Base-by-base conservation (phyloP, 2,888 invertebrate species). In the Lysandra bellargus region DNA sequence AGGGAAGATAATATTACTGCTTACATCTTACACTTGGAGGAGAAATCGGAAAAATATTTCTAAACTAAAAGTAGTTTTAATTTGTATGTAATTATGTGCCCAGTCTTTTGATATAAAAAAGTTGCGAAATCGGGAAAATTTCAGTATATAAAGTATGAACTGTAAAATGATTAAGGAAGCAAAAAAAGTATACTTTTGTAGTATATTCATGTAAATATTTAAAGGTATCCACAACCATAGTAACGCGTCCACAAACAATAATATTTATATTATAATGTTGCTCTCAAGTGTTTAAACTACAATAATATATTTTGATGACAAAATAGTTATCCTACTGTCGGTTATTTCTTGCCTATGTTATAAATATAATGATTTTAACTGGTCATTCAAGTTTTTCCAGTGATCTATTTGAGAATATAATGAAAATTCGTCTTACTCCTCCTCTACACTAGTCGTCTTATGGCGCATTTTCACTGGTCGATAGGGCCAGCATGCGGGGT, bases 321-420 rank as follows among this genome's bases (percentile, higher is more conserved):
- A 69, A 69, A 69, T 37, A 69, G 33, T 33, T 12, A 69, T 33
- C 6, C 69, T 30, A 64, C 33, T 69, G 33, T 33, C 23, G 30
- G 64, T 9, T 30, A 4, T 69, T 30, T 44, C 44, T 44, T 14
- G 33, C 12, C 14, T 4, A 14, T 33, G 14, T 14, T 9, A 69
- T 6, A 33, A 69, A 4, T 33, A 37, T 33, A 37, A 64, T 64
- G 12, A 64, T 64, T 64, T 64, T 64, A 61, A 61, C 64, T 12
- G 9, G 64, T 64, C 64, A 64, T 12, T 23, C 64, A 64, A 64
- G 64, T 64, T 64, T 64, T 64, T 64, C 64, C 30, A 64, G 7
- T 30, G 3, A n/a, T 7, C 61, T 30, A 64, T 23, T 64, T 3
- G 64, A 12, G 30, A 64, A 61, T 61, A 23, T 2, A 64, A 64